Evolutionary conservation across 2,888 invertebrate genomes (phyloP), one percentile per base, ranked within the genome.

Genomic region (Podabrus alpinus): DNA sequence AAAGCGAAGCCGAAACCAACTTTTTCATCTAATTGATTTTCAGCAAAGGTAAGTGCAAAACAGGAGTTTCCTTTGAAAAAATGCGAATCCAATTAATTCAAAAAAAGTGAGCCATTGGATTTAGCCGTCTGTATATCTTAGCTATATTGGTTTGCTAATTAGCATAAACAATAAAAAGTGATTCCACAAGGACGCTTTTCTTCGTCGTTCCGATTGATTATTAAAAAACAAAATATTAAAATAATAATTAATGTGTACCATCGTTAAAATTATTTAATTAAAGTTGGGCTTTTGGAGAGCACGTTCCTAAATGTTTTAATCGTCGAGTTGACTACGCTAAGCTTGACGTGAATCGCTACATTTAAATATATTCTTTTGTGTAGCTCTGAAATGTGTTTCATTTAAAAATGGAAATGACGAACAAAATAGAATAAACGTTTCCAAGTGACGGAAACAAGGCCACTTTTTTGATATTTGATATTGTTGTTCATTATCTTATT

Each of bases 291-390:
- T 74, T 78, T 75, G 69, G 73, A 69, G 62, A 66, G 77, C 75
- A 73, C 73, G 74, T 74, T 73, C 60, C 71, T 16, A 73, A 76
- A 78, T 76, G 77, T 77, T 78, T 78, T 78, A 78, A 78, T 78
- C 78, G 78, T 71, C 69, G 76, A 76, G 71, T 72, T 69, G 69
- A 72, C 73, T 68, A 62, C 68, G 68, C 64, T 72, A 21, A 72
- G 59, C 68, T 59, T 66, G 71, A 71, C 71, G 66, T 45, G 59
- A 29, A 71, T 24, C 25, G 68, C 19, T 68, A 72, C 72, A 72
- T 72, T 72, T 68, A 72, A 72, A 72, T 72, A 72, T 72, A 68
- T 68, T 68, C 72, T 72, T 72, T 72, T 72, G 72, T 72, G 72
- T 62, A 16, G 61, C 11, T 60, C 17, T 72, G 72, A 68, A 71